Evolutionary conservation across 2,888 invertebrate genomes (phyloP).

Genomic region (Leptinotarsa peninsularis): DNA sequence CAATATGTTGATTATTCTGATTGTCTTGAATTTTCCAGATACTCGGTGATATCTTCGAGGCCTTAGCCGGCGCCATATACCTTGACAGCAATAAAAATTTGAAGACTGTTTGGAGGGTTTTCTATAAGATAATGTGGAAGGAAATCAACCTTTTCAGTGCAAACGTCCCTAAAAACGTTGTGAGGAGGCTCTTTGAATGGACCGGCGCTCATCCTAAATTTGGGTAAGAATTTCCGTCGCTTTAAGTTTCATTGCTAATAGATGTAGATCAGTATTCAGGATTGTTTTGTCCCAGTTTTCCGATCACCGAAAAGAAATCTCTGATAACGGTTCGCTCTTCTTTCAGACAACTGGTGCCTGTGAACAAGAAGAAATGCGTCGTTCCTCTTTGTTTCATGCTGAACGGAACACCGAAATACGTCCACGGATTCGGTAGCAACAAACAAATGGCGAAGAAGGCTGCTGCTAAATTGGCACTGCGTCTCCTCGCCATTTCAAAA

Average conservation of each 20-base stretch:
- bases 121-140: conserved; percentile 85
- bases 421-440: conserved; percentile 79
- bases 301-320: neutral
- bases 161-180: conserved; percentile 89
- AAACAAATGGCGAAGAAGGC: conserved; percentile 80
- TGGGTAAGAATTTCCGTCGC: conserved; percentile 69
- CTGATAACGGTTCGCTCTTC: neutral
- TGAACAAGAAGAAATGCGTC: conserved; percentile 66
- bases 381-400: conserved; percentile 74
- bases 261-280: neutral
- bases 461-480: conserved; percentile 82
- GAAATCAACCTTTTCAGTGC: conserved; percentile 86
- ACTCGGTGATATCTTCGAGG: conserved; percentile 94
- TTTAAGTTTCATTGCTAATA: too few species aligned
- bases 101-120: conserved; percentile 81
- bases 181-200: conserved; percentile 87
- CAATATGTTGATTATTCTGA: neutral
- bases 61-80: conserved; percentile 90
- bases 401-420: conserved; percentile 70
- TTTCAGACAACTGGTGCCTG: conserved; percentile 31
- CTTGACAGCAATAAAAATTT: conserved; percentile 84
- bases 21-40: conserved; percentile 63
- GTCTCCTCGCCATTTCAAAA: conserved; percentile 60
- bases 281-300: neutral
- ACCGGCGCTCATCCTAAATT: conserved; percentile 82